A percentile compares a stretch with the other conserved stretches of the same genome.
Evolutionary conservation across 2,113 vertebrate genomes (phyloP).

Genomic region (Microcebus ravelobensis): DNA sequence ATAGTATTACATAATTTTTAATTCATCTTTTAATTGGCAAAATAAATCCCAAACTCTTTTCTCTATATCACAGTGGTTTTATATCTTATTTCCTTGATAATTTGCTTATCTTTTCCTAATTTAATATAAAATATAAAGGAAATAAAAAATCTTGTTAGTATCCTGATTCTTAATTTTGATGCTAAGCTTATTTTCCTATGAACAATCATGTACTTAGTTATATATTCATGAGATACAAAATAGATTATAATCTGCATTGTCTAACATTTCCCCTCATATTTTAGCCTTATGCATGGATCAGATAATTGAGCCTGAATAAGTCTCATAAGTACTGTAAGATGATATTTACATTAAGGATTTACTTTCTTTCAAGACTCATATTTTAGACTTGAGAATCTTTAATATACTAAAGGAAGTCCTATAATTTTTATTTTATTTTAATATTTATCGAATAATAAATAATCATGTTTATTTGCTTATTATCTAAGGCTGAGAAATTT

Average conservation of each 20-base stretch:
- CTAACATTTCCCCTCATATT: not conserved
- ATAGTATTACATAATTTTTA: not conserved
- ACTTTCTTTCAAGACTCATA: not conserved
- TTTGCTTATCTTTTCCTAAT: not conserved
- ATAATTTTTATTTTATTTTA: conserved; percentile 15
- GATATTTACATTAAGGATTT: not conserved
- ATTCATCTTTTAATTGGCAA: not conserved
- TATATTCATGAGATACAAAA: not conserved
- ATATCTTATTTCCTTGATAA: conserved; percentile 1
- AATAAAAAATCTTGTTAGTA: not conserved
- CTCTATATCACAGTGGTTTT: not conserved
- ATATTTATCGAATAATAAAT: not conserved
- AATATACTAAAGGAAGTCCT: not conserved
- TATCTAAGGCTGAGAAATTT: not conserved
- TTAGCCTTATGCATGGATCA: not conserved
- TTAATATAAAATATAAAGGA: not conserved
- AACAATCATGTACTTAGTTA: not conserved
- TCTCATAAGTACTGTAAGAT: not conserved
- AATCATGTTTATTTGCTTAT: not conserved
- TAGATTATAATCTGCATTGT: not conserved
- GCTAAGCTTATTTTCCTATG: not conserved
- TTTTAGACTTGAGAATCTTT: not conserved
- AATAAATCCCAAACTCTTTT: not conserved
- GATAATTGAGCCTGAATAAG: not conserved
- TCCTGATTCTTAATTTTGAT: not conserved